Evolutionary conservation across 2,888 invertebrate genomes (phyloP).

Genomic region (Petrolisthes manimaculis): DNA sequence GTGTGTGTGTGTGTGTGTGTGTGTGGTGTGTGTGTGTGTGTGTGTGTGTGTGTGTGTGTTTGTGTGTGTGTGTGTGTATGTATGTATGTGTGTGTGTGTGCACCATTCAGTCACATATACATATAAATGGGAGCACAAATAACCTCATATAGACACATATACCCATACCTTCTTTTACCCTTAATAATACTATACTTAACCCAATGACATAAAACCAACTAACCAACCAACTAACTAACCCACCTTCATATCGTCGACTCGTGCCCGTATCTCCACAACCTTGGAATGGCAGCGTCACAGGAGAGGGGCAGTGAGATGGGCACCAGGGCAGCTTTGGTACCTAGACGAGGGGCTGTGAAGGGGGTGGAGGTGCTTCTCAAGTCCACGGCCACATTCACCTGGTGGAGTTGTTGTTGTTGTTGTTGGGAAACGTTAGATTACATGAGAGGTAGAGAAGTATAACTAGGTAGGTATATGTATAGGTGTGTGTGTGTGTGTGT

Average conservation of each 20-base stretch:
- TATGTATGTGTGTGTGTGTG: too few relatives aligned
- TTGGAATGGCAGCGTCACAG: constrained; percentile 75
- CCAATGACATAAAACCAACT: too few relatives aligned
- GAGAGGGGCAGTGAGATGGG: constrained; percentile 72
- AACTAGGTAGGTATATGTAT: neutral
- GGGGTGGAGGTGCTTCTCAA: constrained; percentile 68
- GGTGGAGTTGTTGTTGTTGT: constrained; percentile 12
- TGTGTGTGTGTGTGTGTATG: too few relatives aligned
- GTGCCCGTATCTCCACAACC: constrained; percentile 74
- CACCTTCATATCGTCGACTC: constrained; percentile 72
- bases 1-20: too few relatives aligned
- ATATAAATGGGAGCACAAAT: too few relatives aligned
- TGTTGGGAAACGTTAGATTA: neutral
- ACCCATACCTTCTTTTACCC: too few relatives aligned
- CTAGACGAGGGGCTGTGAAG: constrained; percentile 67
- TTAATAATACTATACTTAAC: too few relatives aligned
- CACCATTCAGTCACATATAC: too few relatives aligned
- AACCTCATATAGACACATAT: too few relatives aligned
- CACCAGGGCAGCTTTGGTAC: constrained; percentile 70
- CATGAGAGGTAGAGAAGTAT: neutral
- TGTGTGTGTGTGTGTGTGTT: too few relatives aligned
- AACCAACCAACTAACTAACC: neutral
- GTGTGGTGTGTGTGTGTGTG: too few relatives aligned
- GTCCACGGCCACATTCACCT: constrained; percentile 71
- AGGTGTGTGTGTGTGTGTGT: constrained; percentile 23